These are phyloP conservation scores for Pachliopta kotzebuea DNA, from an alignment of 2,888 invertebrate genomes.

Conservation along the genomic window DNA sequence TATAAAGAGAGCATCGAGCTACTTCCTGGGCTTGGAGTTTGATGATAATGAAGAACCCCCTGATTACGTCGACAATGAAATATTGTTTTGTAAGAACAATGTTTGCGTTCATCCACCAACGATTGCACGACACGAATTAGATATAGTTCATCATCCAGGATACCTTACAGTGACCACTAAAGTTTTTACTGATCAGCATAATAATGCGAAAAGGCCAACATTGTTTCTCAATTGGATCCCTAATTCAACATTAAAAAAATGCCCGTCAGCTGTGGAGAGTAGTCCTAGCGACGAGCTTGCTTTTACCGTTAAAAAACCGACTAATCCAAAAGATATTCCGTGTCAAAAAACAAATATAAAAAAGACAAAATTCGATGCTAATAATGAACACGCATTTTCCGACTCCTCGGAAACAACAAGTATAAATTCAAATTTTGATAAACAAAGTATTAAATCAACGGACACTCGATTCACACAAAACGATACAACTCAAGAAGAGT, in stretches of 20 bases:
- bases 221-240: slow-evolving; percentile 97
- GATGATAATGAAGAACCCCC: slow-evolving; percentile 81
- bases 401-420: slow-evolving; percentile 79
- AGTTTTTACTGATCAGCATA: slow-evolving; percentile 88
- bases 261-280: slow-evolving; percentile 87
- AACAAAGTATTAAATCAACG: slow-evolving; percentile 71
- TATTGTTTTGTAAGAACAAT: slow-evolving; percentile 96
- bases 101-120: slow-evolving; percentile 98
- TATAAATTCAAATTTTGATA: slow-evolving; percentile 75
- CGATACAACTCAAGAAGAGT: slow-evolving; percentile 65
- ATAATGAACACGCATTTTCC: slow-evolving; percentile 70
- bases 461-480: slow-evolving; percentile 67
- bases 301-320: slow-evolving; percentile 50
- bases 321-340: slow-evolving; percentile 49
- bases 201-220: slow-evolving; percentile 88
- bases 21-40: slow-evolving; percentile 86
- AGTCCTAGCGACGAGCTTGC: slow-evolving; percentile 69
- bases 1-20: slow-evolving; percentile 88
- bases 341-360: slow-evolving; percentile 43
- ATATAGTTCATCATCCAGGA: slow-evolving; percentile 93
- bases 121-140: slow-evolving; percentile 88
- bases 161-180: slow-evolving; percentile 94
- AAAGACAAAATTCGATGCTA: slow-evolving; percentile 53
- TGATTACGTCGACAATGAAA: slow-evolving; percentile 90
- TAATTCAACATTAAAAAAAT: slow-evolving; percentile 92